Evolutionary conservation across 2,888 invertebrate genomes (phyloP).

Genomic region (Stenchaetothrips biformis): DNA sequence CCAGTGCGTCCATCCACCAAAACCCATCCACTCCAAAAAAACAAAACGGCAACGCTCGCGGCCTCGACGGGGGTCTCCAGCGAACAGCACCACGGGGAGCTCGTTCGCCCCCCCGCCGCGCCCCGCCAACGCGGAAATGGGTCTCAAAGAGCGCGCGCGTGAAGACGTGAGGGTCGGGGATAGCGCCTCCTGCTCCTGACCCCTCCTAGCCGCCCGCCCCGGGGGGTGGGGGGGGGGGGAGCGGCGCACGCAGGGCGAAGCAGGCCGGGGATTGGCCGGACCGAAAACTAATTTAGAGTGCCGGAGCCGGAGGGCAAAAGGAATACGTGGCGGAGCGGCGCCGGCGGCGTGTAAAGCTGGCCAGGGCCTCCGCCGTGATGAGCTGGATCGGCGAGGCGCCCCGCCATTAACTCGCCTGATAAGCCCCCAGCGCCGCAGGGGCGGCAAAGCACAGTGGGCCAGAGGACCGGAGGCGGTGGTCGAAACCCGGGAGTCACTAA

Average conservation of each 20-base stretch:
- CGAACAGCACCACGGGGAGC: neutral
- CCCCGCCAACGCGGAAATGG: neutral
- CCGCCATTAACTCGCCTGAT: no score
- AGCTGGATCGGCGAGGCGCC: no score
- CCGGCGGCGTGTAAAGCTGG: neutral
- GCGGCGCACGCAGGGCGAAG: neutral
- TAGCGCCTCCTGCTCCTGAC: neutral
- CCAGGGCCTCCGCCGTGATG: no score
- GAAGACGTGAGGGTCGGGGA: neutral
- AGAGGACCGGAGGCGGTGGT: no score
- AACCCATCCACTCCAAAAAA: no score
- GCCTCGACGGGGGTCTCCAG: neutral
- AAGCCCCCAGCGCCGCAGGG: no score
- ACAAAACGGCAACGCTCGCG: neutral
- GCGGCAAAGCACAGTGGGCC: no score
- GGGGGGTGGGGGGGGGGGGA: neutral
- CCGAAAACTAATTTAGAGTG: neutral
- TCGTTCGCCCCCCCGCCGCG: no score
- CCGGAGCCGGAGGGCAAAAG: neutral
- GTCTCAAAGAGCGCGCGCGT: neutral
- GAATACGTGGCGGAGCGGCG: no score
- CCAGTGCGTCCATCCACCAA: no score
- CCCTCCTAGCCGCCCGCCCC: neutral
- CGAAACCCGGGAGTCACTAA: no score
- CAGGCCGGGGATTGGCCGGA: neutral